Base-by-base conservation (phyloP, 2,888 invertebrate genomes). In the Cantharis rufa region DNA sequence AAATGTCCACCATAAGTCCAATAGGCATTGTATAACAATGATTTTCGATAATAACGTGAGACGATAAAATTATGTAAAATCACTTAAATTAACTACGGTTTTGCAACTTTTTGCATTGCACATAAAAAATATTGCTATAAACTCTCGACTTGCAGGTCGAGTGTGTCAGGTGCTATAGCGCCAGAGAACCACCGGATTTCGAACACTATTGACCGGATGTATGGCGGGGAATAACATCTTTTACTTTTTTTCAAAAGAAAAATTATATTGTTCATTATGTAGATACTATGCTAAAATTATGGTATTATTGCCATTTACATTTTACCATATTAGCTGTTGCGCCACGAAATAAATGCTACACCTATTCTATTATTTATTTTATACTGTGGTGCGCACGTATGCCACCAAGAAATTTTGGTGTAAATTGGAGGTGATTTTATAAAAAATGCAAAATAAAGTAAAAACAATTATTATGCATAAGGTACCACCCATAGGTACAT, bases 1-100 rank as follows among this genome's bases (percentile, higher is more conserved):
- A 90, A 86, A 91, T 89, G 89, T 91, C 91, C 84, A 90, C 91
- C 86, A 91, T 88, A 84, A 91, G 89, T 88, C 91, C 91, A 82
- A 91, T 90, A 69, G 91, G 91, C 89, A 91, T 91, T 82, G 86
- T 89, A 78, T 66, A 75, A 18, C 3, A 15, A 18, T 70, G 28
- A 15, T 24, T 10, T 11, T 15, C 18, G 62, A 68, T 16, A 10
- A 10, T 27, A 10, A 10, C 15, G 13, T 15, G 21, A n/a, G 24
- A 18, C 62, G 21, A n/a, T n/a, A 66, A 66, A 15, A 24, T 66
- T n/a, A n/a, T 13, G 21, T n/a, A 21, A 16, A 13, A 18, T 63
- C 63, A 63, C 63, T 63, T 10, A 63, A 16, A 16, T 13, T 16
- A 13, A 24, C n/a, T 24, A 7, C 5, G n/a, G 18, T 24, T 21